Evolutionary conservation across 37 sponge, comb jelly and placozoan genomes (phyloP).

Genomic region (Mnemiopsis leidyi): DNA sequence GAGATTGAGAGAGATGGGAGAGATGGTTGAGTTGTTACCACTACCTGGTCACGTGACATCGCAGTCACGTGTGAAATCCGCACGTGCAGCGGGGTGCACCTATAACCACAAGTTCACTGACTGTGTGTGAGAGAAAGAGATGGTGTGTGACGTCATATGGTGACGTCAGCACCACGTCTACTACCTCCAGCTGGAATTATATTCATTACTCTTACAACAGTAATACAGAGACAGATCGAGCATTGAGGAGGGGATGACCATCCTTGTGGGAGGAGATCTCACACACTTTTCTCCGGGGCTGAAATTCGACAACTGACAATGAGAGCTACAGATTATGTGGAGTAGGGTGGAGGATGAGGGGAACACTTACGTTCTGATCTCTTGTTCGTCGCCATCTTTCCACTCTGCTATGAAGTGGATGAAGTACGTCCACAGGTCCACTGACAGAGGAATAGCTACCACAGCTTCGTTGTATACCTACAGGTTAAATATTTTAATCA

Average conservation of each 20-base stretch:
- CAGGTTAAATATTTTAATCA: background rate
- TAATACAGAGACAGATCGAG: background rate
- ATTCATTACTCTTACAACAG: conserved; percentile 47
- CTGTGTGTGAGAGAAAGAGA: background rate
- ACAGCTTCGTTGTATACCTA: conserved; percentile 80
- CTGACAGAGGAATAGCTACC: conserved; percentile 80
- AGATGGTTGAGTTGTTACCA: background rate
- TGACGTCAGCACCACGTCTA: conserved; percentile 1
- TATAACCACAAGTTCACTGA: background rate
- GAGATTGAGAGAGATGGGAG: background rate
- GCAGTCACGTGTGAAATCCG: background rate
- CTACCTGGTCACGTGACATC: background rate
- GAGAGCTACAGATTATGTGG: background rate
- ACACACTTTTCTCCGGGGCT: background rate
- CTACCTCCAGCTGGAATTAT: conserved; percentile 6
- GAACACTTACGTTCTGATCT: conserved; percentile 65
- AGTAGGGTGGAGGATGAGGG: background rate
- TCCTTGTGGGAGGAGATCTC: background rate
- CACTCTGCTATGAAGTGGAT: conserved; percentile 69
- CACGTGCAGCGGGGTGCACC: background rate
- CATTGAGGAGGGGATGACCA: background rate
- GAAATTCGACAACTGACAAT: background rate
- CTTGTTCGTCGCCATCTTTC: conserved; percentile 46
- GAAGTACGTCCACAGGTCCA: conserved; percentile 90
- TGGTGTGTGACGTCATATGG: background rate